Base-by-base conservation (phyloP, 2,888 invertebrate genomes). In the Melanotus villosus region DNA sequence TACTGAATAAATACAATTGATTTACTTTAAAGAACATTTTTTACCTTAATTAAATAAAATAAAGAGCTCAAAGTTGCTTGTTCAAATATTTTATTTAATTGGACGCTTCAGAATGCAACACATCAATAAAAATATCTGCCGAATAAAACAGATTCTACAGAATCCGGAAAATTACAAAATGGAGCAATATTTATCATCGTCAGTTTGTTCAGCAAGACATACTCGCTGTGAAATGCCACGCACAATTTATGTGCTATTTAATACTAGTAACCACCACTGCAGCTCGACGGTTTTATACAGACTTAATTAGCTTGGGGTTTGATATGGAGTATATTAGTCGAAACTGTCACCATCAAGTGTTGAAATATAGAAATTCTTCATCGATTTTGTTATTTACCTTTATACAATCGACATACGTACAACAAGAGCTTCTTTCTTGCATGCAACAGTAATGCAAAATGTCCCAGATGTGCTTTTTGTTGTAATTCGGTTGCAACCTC, bases 181-280 rank as follows among this genome's bases (percentile, higher is more conserved):
- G 1, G 18, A 16, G 47, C n/a, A 47, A 7, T 23, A 47, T 47
- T 47, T 26, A 47, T 47, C 47, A 23, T 23, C n/a, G 47, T 47
- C 47, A 23, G 19, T 14, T 10, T 12, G 26, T 47, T 47, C 47
- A 47, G 26, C 14, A 23, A 47, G 47, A 47, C 47, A 23, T 23
- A 47, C 12, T 23, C 21, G 47, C 47, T 23, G 21, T 47, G 23
- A 47, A 47, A 47, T 47, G 47, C 12, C 47, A 47, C 23, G 47
- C 47, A 47, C 19, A 47, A 47, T 47, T 47, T 47, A 47, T 47
- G 47, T 47, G 23, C 47, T 19, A 23, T 14, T 47, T 47, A 47
- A 47, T 47, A 47, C 19, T 23, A 47, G 47, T 47, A 47, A 47
- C 47, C 47, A 26, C 47, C 47, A 12, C 47, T 47, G 47, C 21